A percentile compares a stretch with the other conserved stretches of the same genome.
phyloP scores from a whole-genome alignment of 1,140 invertebrate genomes.

The Trypoxylus dichotomus region DNA sequence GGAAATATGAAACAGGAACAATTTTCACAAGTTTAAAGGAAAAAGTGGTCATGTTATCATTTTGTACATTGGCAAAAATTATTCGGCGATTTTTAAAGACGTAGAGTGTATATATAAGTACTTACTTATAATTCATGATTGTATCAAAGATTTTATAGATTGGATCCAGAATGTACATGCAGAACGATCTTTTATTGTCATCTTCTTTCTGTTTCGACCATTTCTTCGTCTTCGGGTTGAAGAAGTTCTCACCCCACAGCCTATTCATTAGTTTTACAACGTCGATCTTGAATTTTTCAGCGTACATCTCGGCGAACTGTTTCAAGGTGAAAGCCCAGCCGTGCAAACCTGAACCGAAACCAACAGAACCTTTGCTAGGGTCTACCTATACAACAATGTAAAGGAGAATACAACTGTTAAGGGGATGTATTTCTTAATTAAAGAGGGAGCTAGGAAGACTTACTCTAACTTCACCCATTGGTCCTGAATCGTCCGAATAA shows the following conservation, averaged over 20 bases:
- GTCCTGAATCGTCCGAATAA: slow-evolving; percentile 95
- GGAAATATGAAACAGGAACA: too few relatives aligned
- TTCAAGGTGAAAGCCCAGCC: slow-evolving; percentile 99
- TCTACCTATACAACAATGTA: too few relatives aligned
- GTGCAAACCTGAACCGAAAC: slow-evolving; percentile 98
- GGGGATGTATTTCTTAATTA: too few relatives aligned
- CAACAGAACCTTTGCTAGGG: slow-evolving; percentile 96
- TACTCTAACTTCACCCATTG: slow-evolving; percentile 97
- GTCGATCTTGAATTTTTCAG: slow-evolving; percentile 98
- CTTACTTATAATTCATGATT: slow-evolving; percentile 93
- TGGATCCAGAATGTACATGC: slow-evolving; percentile 97
- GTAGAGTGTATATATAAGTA: too few relatives aligned
- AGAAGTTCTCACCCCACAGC: slow-evolving; percentile 98
- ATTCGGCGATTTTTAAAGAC: too few relatives aligned
- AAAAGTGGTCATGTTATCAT: too few relatives aligned
- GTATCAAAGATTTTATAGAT: slow-evolving; percentile 98
- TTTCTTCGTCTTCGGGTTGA: slow-evolving; percentile 96
- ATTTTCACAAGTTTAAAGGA: too few relatives aligned
- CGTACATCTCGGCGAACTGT: slow-evolving; percentile 99
- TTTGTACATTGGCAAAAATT: too few relatives aligned
- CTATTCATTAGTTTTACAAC: slow-evolving; percentile 96
- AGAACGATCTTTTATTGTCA: slow-evolving; percentile 96
- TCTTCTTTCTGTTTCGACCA: slow-evolving; percentile 90
- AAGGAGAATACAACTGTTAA: not conserved
- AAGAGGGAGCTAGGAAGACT: slow-evolving; percentile 44